Evolutionary conservation across 2,797 vertebrate species (phyloP).

Genomic region (Rhabdophis nuchalis): DNA sequence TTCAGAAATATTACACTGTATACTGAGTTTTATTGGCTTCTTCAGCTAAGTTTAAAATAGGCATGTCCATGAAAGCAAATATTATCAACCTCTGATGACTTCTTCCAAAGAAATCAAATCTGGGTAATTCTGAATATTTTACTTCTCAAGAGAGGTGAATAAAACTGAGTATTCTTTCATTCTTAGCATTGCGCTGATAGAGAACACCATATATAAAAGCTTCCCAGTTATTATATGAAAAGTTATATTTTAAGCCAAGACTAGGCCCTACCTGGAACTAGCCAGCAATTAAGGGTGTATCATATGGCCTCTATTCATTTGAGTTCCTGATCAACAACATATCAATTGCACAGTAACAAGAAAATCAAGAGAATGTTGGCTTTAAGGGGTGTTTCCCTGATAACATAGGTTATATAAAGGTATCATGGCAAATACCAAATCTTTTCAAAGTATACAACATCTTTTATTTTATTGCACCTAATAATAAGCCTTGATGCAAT

Average conservation of each 20-base stretch:
- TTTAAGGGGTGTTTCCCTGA: not conserved
- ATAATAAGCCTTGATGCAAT: not conserved
- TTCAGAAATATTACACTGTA: not conserved
- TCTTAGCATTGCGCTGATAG: not conserved
- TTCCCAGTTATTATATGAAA: not conserved
- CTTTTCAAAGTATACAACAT: not conserved
- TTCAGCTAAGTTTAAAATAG: not conserved
- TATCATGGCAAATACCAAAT: rapidly evolving
- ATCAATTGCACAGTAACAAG: not conserved
- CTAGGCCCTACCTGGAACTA: not conserved
- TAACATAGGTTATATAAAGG: not conserved
- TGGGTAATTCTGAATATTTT: not conserved
- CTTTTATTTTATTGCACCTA: not conserved
- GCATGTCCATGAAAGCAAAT: not conserved
- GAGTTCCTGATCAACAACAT: not conserved
- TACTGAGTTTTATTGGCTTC: not conserved
- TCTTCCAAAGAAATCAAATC: not conserved
- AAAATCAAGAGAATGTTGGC: not conserved
- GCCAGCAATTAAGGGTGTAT: not conserved
- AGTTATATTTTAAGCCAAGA: not conserved
- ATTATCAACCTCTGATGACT: not conserved
- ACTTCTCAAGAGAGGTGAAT: not conserved
- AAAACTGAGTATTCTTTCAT: not conserved
- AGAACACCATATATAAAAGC: not conserved
- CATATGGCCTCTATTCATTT: not conserved